These are phyloP conservation scores for Pituophis catenifer DNA, from an alignment of 2,113 vertebrate genomes.

Conservation along the genomic window DNA sequence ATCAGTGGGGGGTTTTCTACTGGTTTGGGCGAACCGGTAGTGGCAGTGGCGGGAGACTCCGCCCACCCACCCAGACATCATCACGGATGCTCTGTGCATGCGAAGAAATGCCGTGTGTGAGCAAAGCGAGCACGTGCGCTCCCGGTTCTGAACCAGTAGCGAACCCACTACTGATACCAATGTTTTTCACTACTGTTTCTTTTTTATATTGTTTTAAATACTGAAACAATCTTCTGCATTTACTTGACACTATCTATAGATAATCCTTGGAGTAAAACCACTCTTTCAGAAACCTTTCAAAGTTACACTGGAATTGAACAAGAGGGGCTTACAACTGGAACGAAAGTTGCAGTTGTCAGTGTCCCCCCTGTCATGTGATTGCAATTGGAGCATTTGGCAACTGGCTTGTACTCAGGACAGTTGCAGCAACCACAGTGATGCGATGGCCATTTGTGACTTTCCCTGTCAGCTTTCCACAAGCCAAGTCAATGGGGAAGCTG, in stretches of 20 bases:
- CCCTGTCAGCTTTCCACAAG: background rate
- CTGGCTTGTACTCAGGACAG: background rate
- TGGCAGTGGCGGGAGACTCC: too few species aligned
- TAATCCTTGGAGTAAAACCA: background rate
- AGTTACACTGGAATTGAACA: background rate
- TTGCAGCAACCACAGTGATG: background rate
- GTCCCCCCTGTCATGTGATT: background rate
- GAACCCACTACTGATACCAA: background rate
- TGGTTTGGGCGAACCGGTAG: too few species aligned
- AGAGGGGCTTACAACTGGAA: background rate
- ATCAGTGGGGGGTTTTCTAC: too few species aligned
- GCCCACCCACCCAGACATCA: too few species aligned
- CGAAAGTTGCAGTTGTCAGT: background rate
- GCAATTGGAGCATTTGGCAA: background rate
- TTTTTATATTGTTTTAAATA: background rate
- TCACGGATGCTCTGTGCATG: too few species aligned
- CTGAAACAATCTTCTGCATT: background rate
- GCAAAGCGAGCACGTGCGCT: too few species aligned
- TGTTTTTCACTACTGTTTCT: background rate
- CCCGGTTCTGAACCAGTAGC: too few species aligned
- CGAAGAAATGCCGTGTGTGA: too few species aligned
- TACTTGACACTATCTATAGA: background rate
- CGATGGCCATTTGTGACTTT: background rate
- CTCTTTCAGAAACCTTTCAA: background rate
- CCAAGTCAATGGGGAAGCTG: background rate